These are phyloP conservation scores for Zaprionus inermis DNA, from an alignment of 1,140 invertebrate genomes.

Conservation along the genomic window DNA sequence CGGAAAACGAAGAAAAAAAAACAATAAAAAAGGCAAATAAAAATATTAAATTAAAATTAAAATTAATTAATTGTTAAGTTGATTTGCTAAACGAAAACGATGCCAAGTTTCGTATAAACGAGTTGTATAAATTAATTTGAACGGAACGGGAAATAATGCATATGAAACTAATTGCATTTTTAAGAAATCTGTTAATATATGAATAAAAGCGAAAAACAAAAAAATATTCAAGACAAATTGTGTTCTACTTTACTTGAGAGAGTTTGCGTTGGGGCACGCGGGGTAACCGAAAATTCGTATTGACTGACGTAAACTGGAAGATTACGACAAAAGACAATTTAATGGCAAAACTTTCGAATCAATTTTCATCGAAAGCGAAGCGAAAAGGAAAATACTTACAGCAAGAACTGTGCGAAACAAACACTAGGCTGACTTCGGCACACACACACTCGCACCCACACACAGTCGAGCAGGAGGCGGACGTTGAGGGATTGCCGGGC, in stretches of 20 bases:
- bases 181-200: slow-evolving; percentile 82
- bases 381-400: slow-evolving; percentile 25
- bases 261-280: background rate
- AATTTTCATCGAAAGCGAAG: slow-evolving; percentile 65
- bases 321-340: slow-evolving; percentile 77
- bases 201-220: slow-evolving; percentile 65
- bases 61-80: slow-evolving; percentile 41
- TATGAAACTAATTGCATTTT: slow-evolving; percentile 79
- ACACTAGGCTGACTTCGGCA: slow-evolving; percentile 31
- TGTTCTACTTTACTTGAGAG: slow-evolving; percentile 1
- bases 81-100: slow-evolving; percentile 55
- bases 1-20: slow-evolving; percentile 22
- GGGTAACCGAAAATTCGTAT: slow-evolving; percentile 2
- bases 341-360: slow-evolving; percentile 81
- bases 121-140: slow-evolving; percentile 59
- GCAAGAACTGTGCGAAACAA: slow-evolving; percentile 28
- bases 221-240: slow-evolving; percentile 6
- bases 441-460: slow-evolving; percentile 4
- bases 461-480: background rate
- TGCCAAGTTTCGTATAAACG: slow-evolving; percentile 26
- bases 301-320: slow-evolving; percentile 46
- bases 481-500: slow-evolving; percentile 47
- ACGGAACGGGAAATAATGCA: slow-evolving; percentile 59
- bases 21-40: slow-evolving; percentile 26
- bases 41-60: slow-evolving; percentile 10